phyloP scores from a whole-genome alignment of 2,888 invertebrate genomes.

The Patella pellucida region DNA sequence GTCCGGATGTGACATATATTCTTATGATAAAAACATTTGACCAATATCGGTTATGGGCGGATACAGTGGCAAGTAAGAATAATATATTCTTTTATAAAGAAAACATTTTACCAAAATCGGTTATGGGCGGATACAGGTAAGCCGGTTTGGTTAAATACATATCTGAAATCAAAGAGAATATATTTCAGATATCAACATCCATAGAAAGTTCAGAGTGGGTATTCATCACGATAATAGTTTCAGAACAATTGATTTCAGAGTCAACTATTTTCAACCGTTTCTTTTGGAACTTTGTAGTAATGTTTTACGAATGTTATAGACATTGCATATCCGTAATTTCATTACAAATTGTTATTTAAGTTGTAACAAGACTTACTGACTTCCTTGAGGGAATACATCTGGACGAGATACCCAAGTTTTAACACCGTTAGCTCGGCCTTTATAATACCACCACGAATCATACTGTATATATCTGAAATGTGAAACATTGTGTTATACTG shows the following conservation, averaged over 20 bases:
- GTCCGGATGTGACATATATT: not conserved
- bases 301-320: too few relatives aligned
- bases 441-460: constrained; percentile 54
- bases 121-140: not conserved
- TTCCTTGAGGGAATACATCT: constrained; percentile 44
- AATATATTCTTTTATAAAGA: not conserved
- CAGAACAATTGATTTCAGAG: too few relatives aligned
- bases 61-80: not conserved
- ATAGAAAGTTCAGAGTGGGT: too few relatives aligned
- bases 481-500: not conserved
- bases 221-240: too few relatives aligned
- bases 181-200: not conserved
- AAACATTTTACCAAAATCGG: constrained; percentile 16
- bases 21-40: constrained; percentile 12
- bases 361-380: constrained; percentile 38
- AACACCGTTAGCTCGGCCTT: constrained; percentile 40
- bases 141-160: not conserved
- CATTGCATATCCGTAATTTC: too few relatives aligned
- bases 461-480: constrained; percentile 46
- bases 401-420: constrained; percentile 39
- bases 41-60: not conserved
- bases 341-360: too few relatives aligned
- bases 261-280: too few relatives aligned
- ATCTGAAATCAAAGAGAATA: constrained; percentile 17
- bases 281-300: too few relatives aligned